A percentile compares a stretch with the other conserved stretches of the same genome.
Conservation (phyloP, 2,797 vertebrate genomes). For the Siniperca obscura region DNA sequence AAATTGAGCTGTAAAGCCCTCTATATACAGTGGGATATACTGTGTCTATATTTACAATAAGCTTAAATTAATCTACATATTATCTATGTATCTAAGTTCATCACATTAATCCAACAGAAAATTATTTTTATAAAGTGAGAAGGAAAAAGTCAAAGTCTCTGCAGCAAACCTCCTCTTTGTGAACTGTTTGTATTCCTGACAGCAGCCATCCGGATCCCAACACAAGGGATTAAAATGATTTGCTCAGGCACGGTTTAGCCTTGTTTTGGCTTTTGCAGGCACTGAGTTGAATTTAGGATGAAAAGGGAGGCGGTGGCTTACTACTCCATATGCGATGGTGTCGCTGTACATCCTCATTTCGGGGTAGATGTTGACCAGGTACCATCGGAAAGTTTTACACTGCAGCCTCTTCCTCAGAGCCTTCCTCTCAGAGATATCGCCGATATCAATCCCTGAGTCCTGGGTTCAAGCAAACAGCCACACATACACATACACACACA, state of each 20-base stretch:
- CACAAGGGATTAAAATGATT: constrained; percentile 63
- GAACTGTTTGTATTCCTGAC: constrained; percentile 53
- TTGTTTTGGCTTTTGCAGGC: constrained; percentile 42
- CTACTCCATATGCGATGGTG: constrained; percentile 94
- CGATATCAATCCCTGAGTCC: constrained; percentile 97
- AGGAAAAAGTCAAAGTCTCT: constrained; percentile 25
- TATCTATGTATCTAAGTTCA: background rate
- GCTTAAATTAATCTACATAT: constrained; percentile 30
- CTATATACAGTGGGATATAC: constrained; percentile 3
- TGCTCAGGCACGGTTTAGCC: constrained; percentile 42
- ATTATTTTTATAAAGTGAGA: constrained; percentile 1
- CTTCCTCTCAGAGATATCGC: constrained; percentile 94
- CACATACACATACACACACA: constrained; percentile 20
- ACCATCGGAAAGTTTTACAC: constrained; percentile 98
- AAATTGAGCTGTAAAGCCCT: constrained; percentile 41
- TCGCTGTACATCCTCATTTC: constrained; percentile 99
- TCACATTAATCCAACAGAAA: constrained; percentile 1
- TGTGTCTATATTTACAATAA: constrained; percentile 47
- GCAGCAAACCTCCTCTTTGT: constrained; percentile 44
- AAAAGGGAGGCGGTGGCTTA: constrained; percentile 79
- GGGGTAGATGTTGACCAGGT: constrained; percentile 96
- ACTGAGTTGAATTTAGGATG: constrained; percentile 43
- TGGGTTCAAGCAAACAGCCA: constrained; percentile 67
- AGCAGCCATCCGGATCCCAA: constrained; percentile 49
- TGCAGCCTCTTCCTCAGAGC: constrained; percentile 94